These are phyloP conservation scores for Uloborus diversus DNA, from an alignment of 1,140 invertebrate genomes.

Conservation along the genomic window DNA sequence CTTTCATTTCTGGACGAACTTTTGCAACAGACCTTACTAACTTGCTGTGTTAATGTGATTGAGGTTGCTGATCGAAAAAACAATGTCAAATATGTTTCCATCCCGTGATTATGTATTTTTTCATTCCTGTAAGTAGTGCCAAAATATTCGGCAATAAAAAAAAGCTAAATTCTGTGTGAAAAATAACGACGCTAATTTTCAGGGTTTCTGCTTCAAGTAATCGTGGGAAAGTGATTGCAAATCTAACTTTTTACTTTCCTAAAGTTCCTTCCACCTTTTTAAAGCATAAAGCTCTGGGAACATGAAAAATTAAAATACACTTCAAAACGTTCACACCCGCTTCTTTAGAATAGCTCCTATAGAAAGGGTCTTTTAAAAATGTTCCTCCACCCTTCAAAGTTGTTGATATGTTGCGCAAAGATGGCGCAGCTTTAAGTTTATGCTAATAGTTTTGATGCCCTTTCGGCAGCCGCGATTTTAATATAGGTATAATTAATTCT, in stretches of 20 bases:
- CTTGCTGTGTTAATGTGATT: too few species aligned
- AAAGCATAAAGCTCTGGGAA: not conserved
- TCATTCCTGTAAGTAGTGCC: too few species aligned
- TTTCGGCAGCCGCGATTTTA: constrained; percentile 46
- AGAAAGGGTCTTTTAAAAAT: constrained; percentile 34
- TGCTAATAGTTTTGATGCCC: constrained; percentile 50
- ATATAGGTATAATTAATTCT: constrained; percentile 51
- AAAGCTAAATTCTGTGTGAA: too few species aligned
- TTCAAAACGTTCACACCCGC: not conserved
- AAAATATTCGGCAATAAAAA: too few species aligned
- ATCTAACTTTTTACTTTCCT: not conserved
- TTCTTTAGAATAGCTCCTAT: constrained; percentile 18
- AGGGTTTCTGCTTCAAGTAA: not conserved
- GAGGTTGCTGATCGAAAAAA: too few species aligned
- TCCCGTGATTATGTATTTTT: too few species aligned
- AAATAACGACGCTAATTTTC: too few species aligned
- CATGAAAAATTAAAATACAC: not conserved
- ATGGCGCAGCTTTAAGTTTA: constrained; percentile 51
- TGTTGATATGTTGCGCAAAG: constrained; percentile 35
- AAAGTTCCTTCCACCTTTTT: not conserved
- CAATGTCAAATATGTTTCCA: too few species aligned
- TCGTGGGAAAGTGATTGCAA: not conserved
- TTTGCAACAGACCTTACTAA: too few species aligned
- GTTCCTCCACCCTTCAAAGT: not conserved
- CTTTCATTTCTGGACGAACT: too few species aligned